Percentiles rank a stretch among this genome's conserved stretches.
Evolutionary conservation across 2,113 vertebrate species (phyloP).

Genomic region (Notechis scutatus): DNA sequence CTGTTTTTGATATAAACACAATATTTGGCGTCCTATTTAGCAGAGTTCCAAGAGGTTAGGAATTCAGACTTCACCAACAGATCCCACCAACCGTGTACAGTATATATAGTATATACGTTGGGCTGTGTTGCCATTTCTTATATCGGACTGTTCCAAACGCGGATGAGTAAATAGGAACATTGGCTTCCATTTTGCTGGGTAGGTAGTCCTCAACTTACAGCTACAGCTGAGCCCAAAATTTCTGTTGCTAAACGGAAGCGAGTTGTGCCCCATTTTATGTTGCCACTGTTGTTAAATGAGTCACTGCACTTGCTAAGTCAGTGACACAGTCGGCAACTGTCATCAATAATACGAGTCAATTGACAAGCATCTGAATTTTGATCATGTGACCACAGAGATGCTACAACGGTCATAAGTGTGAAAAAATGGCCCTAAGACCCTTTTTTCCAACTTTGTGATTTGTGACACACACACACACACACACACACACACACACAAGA

Average conservation of each 20-base stretch:
- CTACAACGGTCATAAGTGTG: background rate
- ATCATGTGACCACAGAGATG: background rate
- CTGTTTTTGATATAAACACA: constrained; percentile 69
- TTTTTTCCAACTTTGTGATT: background rate
- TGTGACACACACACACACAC: background rate
- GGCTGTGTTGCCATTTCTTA: constrained; percentile 11
- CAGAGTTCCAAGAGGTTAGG: constrained; percentile 38
- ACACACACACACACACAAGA: background rate
- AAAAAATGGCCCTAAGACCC: background rate
- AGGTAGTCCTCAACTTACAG: background rate
- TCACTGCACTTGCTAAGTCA: no score
- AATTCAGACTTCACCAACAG: constrained; percentile 23
- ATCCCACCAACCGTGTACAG: background rate
- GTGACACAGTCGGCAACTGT: background rate
- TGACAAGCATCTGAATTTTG: background rate
- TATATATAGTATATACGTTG: background rate
- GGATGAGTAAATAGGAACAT: background rate
- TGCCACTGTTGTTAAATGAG: background rate
- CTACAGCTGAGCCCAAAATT: background rate
- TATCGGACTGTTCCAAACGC: background rate
- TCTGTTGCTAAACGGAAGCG: background rate
- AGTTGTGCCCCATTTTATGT: background rate
- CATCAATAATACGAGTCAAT: background rate
- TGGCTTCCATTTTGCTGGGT: background rate
- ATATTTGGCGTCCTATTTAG: constrained; percentile 52